Evolutionary conservation across 2,113 vertebrate species (phyloP), one percentile per base, ranked within the genome.

Genomic region (Aspiorhynchus laticeps): DNA sequence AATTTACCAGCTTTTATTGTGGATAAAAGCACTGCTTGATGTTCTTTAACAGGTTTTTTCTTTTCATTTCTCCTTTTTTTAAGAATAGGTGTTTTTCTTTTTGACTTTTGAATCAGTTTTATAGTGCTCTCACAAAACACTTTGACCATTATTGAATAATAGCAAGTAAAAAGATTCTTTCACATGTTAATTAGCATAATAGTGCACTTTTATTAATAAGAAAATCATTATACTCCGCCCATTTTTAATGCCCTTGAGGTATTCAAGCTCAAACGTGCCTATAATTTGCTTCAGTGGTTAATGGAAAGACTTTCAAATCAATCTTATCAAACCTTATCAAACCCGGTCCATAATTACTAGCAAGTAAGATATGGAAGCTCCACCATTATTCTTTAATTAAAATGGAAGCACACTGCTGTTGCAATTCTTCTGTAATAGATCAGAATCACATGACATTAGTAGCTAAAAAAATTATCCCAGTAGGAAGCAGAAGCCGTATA

Each of bases 301-400:
- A 92, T 90, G 85, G 90, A 87, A 92, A 81, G 83, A 91, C 90
- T 91, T 85, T 28, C 51, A 75, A 87, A 93, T 94, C 92, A 91
- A 93, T 88, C 81, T 81, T 79, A 93, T 93, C 76, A 93, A 94
- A 88, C 88, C 76, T 78, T 78, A 93, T 93, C 78, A 93, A 94
- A 88, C 88, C 80, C 76, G 84, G 76, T 28, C 84, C 78, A 90
- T 88, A 88, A 91, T 93, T 94, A 93, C 89, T 88, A 91, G 89
- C 93, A 92, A 93, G 92, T 94, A 93, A 88, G 92, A 93, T 93
- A 93, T 93, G 91, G 88, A 81, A 90, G 88, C 91, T 92, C 88
- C 85, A 89, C 90, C 90, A 92, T 93, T 94, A 92, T 93, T 88
- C 88, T 86, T 92, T 92, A 92, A 93, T 94, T 93, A 91, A 91